Evolutionary conservation across 2,113 vertebrate species (phyloP), one percentile per base, ranked within the genome.

Genomic region (Urocolius indicus): DNA sequence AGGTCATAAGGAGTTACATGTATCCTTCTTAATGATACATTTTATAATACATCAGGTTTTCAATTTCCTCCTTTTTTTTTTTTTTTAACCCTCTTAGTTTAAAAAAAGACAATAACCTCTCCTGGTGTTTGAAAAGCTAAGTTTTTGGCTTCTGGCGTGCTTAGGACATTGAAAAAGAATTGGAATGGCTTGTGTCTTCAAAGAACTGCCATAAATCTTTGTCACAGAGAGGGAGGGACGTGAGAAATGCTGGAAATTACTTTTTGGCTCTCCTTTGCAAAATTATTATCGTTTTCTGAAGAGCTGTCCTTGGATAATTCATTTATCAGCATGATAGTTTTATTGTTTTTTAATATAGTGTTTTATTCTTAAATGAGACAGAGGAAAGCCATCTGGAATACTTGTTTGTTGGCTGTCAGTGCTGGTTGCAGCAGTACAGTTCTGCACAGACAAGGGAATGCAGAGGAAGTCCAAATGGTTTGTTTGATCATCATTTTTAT

Each of bases 291-390:
- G 32, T 90, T 93, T 95, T 90, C 38, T 87, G 61, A 92, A 75
- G 34, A 67, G 26, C 52, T 86, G 27, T 86, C 89, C 72, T 72
- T 71, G 57, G 55, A 67, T 86, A 92, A 80, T 84, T 93, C 19
- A 86, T 90, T 86, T 96, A 63, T 94, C 69, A 91, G 61, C 45
- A 45, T 63, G 65, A 89, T 78, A 41, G 57, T 87, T 97, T 95
- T 96, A 86, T 92, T 90, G 73, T 1, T 71, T 88, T 86, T 93
- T 87, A 89, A 89, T 91, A 49, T 61, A 78, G 75, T 91, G 38
- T 43, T 90, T 93, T 77, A 65, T 81, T 91, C 30, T 52, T 81
- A 75, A 90, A 90, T 67, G 83, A 81, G 78, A 83, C 9, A 43
- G 88, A 94, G 48, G 34, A 94, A 86, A 86, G 48, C 68, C 83